phyloP scores from a whole-genome alignment of 1,140 invertebrate genomes.

The Cephus cinctus region DNA sequence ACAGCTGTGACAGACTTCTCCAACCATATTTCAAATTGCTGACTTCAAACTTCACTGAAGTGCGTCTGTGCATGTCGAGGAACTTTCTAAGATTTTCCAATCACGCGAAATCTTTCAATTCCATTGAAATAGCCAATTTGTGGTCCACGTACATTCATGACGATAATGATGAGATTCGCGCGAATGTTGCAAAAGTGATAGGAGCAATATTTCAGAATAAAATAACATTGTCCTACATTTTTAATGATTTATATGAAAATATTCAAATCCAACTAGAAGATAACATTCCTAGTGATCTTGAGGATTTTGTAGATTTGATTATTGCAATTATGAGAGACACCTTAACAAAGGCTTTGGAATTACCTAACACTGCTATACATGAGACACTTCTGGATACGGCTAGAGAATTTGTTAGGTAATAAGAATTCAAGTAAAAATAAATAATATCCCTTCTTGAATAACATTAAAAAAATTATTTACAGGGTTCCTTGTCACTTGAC shows the following conservation, averaged over 20 bases:
- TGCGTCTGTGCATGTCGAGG: conserved; percentile 37
- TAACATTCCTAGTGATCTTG: conserved; percentile 43
- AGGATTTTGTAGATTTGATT: conserved; percentile 54
- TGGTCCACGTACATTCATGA: conserved; percentile 51
- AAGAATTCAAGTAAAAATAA: conserved; percentile 13
- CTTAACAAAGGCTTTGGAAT: conserved; percentile 55
- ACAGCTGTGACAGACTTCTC: conserved; percentile 25
- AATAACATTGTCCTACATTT: too few species aligned
- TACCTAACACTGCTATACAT: conserved; percentile 56
- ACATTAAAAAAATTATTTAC: conserved; percentile 55
- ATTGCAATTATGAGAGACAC: conserved; percentile 55
- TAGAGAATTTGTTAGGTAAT: conserved; percentile 54
- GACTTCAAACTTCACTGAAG: conserved; percentile 25
- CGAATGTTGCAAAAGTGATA: conserved; percentile 39
- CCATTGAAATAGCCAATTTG: conserved; percentile 34
- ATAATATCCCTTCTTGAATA: conserved; percentile 29
- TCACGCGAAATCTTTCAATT: conserved; percentile 49
- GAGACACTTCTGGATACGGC: conserved; percentile 57
- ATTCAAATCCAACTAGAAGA: conserved; percentile 23
- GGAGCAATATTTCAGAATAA: conserved; percentile 40
- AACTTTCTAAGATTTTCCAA: conserved; percentile 47
- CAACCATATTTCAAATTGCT: conserved; percentile 29
- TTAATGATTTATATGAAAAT: too few species aligned
- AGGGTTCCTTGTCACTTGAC: conserved; percentile 64
- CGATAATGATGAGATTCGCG: conserved; percentile 36